Evolutionary conservation across 2,888 invertebrate species (phyloP), one percentile per base, ranked within the genome.

Genomic region (Morinoia aosen): DNA sequence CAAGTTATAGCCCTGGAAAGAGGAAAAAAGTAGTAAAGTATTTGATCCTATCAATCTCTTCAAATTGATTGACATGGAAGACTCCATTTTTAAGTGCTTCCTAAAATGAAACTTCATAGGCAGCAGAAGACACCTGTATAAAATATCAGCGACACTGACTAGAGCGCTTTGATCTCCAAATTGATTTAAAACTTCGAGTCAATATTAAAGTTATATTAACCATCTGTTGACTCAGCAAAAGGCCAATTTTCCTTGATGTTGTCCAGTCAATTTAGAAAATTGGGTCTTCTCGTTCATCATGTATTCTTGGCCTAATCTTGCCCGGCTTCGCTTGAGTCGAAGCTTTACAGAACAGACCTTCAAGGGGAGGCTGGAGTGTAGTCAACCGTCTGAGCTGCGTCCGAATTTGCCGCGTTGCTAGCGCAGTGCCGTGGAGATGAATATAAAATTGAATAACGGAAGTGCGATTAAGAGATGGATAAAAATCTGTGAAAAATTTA

Each of bases 171-270:
- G 93, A 93, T 93, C 93, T 93, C n/a, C 33, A 93, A 93, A 93
- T 57, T 93, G 93, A 39, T 57, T 57, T 93, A 33, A 93, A 93
- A 93, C 57, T 93, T 57, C 57, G 48, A 93, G 58, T 48, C 93
- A 57, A 93, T 93, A 93, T 48, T 93, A 93, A 33, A 58, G 93
- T 48, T 11, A 57, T 93, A 58, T 93, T 93, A 39, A 33, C 48
- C 93, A 57, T 57, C 56, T n/a, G 93, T 93, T 93, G 56, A 93
- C 58, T 93, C 16, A 57, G 93, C 57, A 93, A 57, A 93, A 16
- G 93, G 10, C 58, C 57, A 58, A 93, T 57, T 93, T 90, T 93
- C 93, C 57, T 57, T 93, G 93, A 93, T 93, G 93, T n/a, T 93
- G 58, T 93, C 57, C 39, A 93, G 57, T 57, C 93, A 93, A 93